These are phyloP conservation scores for Drosophila serrata DNA, from an alignment of 1,140 invertebrate genomes.

Conservation along the genomic window DNA sequence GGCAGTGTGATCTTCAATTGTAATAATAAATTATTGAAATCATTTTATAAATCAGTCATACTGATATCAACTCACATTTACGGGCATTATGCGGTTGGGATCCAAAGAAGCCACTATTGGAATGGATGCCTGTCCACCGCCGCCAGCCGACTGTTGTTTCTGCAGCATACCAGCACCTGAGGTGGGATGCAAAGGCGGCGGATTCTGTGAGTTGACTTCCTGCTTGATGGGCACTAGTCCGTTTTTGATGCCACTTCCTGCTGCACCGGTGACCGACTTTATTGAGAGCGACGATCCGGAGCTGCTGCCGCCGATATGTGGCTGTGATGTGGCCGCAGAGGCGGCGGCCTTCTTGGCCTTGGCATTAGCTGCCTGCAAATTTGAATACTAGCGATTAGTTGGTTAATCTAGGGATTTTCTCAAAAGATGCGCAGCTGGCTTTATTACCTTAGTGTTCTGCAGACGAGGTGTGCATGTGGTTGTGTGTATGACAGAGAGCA, in stretches of 20 bases:
- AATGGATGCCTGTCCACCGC: slow-evolving; percentile 76
- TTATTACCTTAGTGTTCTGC: slow-evolving; percentile 81
- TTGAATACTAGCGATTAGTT: background rate
- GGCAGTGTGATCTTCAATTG: slow-evolving; percentile 87
- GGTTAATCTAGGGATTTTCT: background rate
- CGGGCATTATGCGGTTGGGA: slow-evolving; percentile 85
- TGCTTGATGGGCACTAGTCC: slow-evolving; percentile 67
- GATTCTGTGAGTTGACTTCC: slow-evolving; percentile 82
- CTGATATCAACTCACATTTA: slow-evolving; percentile 65
- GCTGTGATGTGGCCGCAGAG: slow-evolving; percentile 64
- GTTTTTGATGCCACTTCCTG: slow-evolving; percentile 59
- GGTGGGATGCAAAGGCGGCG: slow-evolving; percentile 77
- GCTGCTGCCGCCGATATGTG: slow-evolving; percentile 41
- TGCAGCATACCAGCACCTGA: slow-evolving; percentile 64
- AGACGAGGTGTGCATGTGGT: slow-evolving; percentile 38
- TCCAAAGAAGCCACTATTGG: slow-evolving; percentile 83
- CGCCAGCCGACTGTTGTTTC: slow-evolving; percentile 53
- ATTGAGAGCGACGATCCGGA: slow-evolving; percentile 8
- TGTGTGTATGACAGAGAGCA: slow-evolving; percentile 8
- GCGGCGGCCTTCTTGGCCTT: slow-evolving; percentile 84
- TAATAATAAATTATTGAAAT: background rate
- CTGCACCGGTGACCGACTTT: slow-evolving; percentile 40
- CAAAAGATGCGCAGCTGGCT: slow-evolving; percentile 7
- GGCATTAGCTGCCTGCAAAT: slow-evolving; percentile 76
- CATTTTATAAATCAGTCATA: background rate